phyloP scores from a whole-genome alignment of 1,140 invertebrate genomes.

The Drosophila lini region DNA sequence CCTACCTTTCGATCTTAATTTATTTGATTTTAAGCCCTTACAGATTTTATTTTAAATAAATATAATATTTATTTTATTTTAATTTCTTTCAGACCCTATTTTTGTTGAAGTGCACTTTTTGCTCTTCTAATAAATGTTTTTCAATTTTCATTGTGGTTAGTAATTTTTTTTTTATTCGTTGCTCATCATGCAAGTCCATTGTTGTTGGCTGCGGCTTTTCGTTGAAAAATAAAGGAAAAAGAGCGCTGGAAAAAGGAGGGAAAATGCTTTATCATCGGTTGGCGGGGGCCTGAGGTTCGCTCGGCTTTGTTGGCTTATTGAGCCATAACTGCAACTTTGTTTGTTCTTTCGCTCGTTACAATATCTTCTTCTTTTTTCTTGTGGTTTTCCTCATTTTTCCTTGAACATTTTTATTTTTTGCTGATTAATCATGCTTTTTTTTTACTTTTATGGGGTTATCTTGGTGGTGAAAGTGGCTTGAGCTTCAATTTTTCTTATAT shows the following conservation, averaged over 20 bases:
- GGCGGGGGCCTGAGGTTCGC: conserved; percentile 29
- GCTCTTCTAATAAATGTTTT: conserved; percentile 76
- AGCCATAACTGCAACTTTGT: conserved; percentile 77
- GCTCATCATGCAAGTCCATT: conserved; percentile 55
- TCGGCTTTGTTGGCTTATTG: conserved; percentile 75
- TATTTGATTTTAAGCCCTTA: too few relatives aligned
- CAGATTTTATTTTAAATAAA: too few relatives aligned
- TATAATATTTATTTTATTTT: too few relatives aligned
- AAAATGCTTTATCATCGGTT: conserved; percentile 72
- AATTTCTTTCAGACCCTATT: too few relatives aligned
- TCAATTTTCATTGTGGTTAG: conserved; percentile 75
- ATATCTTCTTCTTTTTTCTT: conserved; percentile 28
- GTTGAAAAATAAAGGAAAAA: conserved; percentile 28
- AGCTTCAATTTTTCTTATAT: conserved; percentile 28
- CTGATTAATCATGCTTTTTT: conserved; percentile 72
- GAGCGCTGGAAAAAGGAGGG: conserved; percentile 27
- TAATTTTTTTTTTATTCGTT: conserved; percentile 32
- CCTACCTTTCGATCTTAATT: too few relatives aligned
- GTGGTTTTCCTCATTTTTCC: conserved; percentile 34
- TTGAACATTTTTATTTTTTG: conserved; percentile 32
- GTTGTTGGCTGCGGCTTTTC: conserved; percentile 68
- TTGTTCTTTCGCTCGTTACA: conserved; percentile 55
- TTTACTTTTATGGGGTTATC: conserved; percentile 16
- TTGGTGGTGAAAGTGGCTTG: conserved; percentile 55
- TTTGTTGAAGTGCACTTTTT: conserved; percentile 15